Evolutionary conservation across 2,113 vertebrate species (phyloP).

Genomic region (Manacus vitellinus): DNA sequence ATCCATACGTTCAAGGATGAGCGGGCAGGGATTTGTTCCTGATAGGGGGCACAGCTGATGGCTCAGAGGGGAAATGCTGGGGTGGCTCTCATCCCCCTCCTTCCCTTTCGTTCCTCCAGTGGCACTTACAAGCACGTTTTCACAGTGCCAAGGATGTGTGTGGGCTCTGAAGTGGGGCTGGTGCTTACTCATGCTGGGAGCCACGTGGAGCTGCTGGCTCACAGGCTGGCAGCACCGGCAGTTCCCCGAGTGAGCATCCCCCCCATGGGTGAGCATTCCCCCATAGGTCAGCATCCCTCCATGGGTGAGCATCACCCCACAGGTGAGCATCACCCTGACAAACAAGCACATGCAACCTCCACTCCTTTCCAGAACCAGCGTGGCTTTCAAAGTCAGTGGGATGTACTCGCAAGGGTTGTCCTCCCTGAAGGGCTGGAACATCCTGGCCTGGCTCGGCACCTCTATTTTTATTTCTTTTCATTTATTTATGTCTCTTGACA

Average conservation of each 20-base stretch:
- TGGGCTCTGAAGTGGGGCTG: conserved; percentile 20
- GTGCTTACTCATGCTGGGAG: background rate
- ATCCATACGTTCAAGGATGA: background rate
- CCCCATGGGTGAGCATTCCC: background rate
- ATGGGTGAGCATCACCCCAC: background rate
- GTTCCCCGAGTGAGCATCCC: background rate
- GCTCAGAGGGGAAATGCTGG: background rate
- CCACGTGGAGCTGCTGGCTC: background rate
- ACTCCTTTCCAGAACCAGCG: background rate
- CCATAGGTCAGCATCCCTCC: background rate
- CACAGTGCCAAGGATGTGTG: background rate
- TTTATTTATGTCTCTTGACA: background rate
- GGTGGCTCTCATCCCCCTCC: background rate
- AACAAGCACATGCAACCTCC: background rate
- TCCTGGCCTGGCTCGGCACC: background rate
- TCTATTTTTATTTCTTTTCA: background rate
- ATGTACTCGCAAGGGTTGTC: fast-evolving
- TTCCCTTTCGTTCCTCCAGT: background rate
- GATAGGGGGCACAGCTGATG: background rate
- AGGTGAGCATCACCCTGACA: background rate
- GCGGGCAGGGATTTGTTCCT: background rate
- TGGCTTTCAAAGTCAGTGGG: background rate
- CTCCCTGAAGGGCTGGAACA: background rate
- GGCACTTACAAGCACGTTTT: background rate
- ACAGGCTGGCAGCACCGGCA: fast-evolving